These are phyloP conservation scores for Cynopterus sphinx DNA, from an alignment of 2,797 vertebrate genomes.

Conservation along the genomic window DNA sequence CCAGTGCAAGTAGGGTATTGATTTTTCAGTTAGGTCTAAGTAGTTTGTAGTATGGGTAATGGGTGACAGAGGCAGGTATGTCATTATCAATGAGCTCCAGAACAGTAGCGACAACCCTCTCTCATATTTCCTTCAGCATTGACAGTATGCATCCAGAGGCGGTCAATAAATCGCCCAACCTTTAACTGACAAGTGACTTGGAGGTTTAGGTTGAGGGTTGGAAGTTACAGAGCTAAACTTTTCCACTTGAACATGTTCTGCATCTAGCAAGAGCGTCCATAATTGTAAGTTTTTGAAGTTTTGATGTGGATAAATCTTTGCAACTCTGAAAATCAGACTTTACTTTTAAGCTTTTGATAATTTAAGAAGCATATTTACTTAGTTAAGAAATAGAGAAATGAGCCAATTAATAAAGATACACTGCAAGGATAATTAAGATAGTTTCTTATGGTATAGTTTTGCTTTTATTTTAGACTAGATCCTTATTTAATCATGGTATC, in stretches of 20 bases:
- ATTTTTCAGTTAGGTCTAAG: constrained; percentile 99
- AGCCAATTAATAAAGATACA: constrained; percentile 54
- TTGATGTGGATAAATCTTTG: constrained; percentile 42
- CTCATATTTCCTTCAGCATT: constrained; percentile 93
- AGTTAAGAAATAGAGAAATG: constrained; percentile 63
- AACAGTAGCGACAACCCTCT: constrained; percentile 91
- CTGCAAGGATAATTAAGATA: constrained; percentile 76
- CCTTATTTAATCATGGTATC: constrained; percentile 81
- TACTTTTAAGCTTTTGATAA: constrained; percentile 57
- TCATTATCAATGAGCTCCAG: constrained; percentile 99
- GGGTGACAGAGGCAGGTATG: constrained; percentile 97
- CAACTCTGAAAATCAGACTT: not conserved
- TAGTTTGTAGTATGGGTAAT: constrained; percentile 98
- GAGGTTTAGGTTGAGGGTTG: constrained; percentile 72
- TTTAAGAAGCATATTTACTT: constrained; percentile 37
- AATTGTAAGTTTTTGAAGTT: constrained; percentile 41
- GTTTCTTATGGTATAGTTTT: constrained; percentile 79
- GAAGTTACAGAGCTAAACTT: constrained; percentile 84
- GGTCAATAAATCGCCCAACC: constrained; percentile 96
- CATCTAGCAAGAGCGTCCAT: constrained; percentile 36
- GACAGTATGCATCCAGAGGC: constrained; percentile 89
- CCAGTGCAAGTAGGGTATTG: constrained; percentile 95
- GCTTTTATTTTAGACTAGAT: constrained; percentile 79
- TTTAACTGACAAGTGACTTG: constrained; percentile 88
- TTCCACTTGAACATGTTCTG: constrained; percentile 72